Conservation (phyloP, 2,888 invertebrate genomes). For the Steinernema scapterisci region DNA sequence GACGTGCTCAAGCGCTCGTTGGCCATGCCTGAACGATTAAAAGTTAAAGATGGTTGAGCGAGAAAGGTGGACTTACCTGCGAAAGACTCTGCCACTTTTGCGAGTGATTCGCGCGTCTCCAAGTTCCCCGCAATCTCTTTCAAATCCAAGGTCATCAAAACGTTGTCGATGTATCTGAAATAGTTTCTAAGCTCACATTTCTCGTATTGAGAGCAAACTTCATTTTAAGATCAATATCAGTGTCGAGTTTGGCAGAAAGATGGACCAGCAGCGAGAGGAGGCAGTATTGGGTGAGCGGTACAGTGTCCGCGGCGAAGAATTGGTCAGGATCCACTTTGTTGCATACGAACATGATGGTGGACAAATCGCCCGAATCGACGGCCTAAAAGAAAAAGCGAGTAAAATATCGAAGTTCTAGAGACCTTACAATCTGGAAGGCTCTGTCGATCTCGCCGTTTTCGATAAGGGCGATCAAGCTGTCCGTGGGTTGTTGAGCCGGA, state of each 20-base stretch:
- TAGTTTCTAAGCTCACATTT: background rate
- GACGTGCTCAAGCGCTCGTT: background rate
- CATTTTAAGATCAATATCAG: constrained; percentile 57
- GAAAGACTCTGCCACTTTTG: background rate
- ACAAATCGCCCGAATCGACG: constrained; percentile 83
- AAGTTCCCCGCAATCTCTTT: background rate
- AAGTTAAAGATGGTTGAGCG: background rate
- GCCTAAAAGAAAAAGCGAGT: constrained; percentile 73
- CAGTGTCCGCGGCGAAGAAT: constrained; percentile 70
- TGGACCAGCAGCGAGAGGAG: constrained; percentile 91
- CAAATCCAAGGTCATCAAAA: background rate
- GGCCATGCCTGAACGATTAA: background rate
- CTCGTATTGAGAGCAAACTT: background rate
- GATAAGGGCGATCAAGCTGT: constrained; percentile 18
- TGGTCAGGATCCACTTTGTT: constrained; percentile 80
- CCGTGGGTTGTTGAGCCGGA: constrained; percentile 11
- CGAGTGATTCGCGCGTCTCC: background rate
- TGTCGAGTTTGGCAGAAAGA: constrained; percentile 55
- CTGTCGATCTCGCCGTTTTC: constrained; percentile 19
- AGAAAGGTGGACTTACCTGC: background rate
- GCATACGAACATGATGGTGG: constrained; percentile 84
- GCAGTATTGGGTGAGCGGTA: constrained; percentile 80
- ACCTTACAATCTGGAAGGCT: constrained; percentile 29
- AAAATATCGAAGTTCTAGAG: background rate
- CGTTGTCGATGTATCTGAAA: constrained; percentile 23